A percentile compares a stretch with the other conserved stretches of the same genome.
These are phyloP conservation scores for Sinentomon sp. DNA, from an alignment of 2,888 invertebrate species.

Conservation along the genomic window DNA sequence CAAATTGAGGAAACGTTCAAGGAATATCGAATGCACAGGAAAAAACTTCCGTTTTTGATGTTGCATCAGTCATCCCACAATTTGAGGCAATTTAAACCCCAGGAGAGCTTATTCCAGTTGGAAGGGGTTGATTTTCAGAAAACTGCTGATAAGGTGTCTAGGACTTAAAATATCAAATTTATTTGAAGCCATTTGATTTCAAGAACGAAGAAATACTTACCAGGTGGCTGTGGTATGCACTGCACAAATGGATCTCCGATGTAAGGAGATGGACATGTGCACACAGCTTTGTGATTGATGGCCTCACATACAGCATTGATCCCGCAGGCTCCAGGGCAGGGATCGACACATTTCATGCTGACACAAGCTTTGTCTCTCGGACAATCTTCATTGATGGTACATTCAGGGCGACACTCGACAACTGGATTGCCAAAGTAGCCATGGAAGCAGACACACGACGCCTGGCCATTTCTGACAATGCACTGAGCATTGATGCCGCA, in stretches of 20 bases:
- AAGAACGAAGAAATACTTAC: slow-evolving; percentile 12
- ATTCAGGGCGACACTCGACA: slow-evolving; percentile 28
- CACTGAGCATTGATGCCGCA: slow-evolving; percentile 60
- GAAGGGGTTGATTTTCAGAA: too few species aligned
- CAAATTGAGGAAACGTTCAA: too few species aligned
- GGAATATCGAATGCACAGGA: too few species aligned
- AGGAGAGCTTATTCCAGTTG: too few species aligned
- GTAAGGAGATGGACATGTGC: slow-evolving; percentile 50
- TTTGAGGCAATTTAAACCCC: too few species aligned
- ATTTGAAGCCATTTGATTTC: slow-evolving; percentile 3
- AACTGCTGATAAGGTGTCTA: too few species aligned
- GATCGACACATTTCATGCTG: slow-evolving; percentile 53
- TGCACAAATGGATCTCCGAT: slow-evolving; percentile 47
- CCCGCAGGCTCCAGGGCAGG: slow-evolving; percentile 54
- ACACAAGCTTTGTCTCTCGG: slow-evolving; percentile 51
- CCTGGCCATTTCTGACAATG: slow-evolving; percentile 32
- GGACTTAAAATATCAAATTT: too few species aligned
- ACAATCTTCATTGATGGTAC: slow-evolving; percentile 66
- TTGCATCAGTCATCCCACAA: too few species aligned
- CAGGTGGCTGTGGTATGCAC: slow-evolving; percentile 28
- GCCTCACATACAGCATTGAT: slow-evolving; percentile 50
- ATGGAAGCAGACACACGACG: slow-evolving; percentile 34
- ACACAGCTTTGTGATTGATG: slow-evolving; percentile 51
- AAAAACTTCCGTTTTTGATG: too few species aligned
- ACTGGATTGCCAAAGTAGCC: slow-evolving; percentile 13